phyloP scores from a whole-genome alignment of 35 echinoderm and acorn worm species.

The Holothuria glaberrima region DNA sequence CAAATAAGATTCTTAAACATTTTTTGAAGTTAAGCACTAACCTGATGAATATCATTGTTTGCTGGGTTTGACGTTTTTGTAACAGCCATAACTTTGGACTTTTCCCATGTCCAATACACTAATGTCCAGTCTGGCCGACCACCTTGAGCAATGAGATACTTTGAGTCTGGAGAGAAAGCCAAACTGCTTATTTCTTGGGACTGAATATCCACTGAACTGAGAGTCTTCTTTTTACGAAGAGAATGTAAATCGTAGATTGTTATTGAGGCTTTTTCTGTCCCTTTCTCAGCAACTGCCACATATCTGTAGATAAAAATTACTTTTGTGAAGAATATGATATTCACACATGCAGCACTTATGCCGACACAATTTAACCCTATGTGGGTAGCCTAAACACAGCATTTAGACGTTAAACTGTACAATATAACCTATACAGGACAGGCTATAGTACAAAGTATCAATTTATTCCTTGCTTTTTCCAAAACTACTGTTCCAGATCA shows the following conservation, averaged over 20 bases:
- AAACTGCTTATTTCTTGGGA: conserved; percentile 92
- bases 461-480: too few species aligned
- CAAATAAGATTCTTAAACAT: background rate
- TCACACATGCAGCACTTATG: too few species aligned
- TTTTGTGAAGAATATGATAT: background rate
- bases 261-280: conserved; percentile 89
- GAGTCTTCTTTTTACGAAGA: conserved; percentile 82
- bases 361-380: too few species aligned
- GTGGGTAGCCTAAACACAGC: too few species aligned
- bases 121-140: conserved; percentile 95
- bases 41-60: conserved; percentile 97
- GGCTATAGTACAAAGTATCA: too few species aligned
- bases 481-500: too few species aligned
- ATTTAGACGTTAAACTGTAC: too few species aligned
- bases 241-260: conserved; percentile 98
- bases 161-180: conserved; percentile 97
- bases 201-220: conserved; percentile 91
- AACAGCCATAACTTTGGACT: conserved; percentile 98
- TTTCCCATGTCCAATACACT: conserved; percentile 99
- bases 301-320: conserved; percentile 37
- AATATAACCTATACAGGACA: too few species aligned
- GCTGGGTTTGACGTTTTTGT: conserved; percentile 95
- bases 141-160: conserved; percentile 97
- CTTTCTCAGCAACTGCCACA: conserved; percentile 91
- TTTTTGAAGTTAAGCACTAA: background rate